Percentiles rank a stretch among this genome's conserved stretches.
These are phyloP conservation scores for Callospermophilus lateralis DNA, from an alignment of 2,113 vertebrate species.

Conservation along the genomic window DNA sequence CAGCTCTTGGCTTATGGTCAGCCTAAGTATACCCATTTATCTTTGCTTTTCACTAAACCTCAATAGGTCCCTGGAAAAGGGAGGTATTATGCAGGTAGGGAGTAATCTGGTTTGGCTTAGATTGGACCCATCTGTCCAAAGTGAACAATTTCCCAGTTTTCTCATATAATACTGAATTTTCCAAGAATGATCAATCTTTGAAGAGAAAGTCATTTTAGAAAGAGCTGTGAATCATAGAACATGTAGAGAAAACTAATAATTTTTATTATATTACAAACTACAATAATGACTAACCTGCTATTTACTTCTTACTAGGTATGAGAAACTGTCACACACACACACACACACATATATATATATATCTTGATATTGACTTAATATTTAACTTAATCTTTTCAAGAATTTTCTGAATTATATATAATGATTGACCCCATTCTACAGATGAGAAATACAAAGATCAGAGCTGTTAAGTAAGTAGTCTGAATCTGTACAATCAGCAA, in stretches of 20 bases:
- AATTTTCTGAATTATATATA: neutral
- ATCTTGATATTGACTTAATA: neutral
- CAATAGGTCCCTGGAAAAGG: constrained; percentile 68
- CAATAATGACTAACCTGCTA: neutral
- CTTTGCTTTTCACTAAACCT: constrained; percentile 61
- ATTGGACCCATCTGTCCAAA: constrained; percentile 71
- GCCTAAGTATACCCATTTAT: constrained; percentile 64
- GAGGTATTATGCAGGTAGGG: constrained; percentile 31
- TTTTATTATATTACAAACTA: neutral
- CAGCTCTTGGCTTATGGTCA: constrained; percentile 68
- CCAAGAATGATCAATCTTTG: constrained; percentile 32
- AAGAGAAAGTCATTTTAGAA: constrained; percentile 31
- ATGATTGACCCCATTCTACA: neutral
- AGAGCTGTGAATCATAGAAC: neutral
- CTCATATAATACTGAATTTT: neutral
- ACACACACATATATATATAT: too few species aligned
- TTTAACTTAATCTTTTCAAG: neutral
- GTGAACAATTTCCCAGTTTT: constrained; percentile 61
- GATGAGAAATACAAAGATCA: neutral
- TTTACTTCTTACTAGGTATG: neutral
- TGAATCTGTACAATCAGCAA: neutral
- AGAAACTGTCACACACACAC: neutral
- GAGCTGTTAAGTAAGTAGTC: neutral
- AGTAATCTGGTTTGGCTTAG: constrained; percentile 53
- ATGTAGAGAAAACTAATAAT: neutral